phyloP scores from a whole-genome alignment of 1,140 invertebrate genomes.

The Temnothorax nylanderi region DNA sequence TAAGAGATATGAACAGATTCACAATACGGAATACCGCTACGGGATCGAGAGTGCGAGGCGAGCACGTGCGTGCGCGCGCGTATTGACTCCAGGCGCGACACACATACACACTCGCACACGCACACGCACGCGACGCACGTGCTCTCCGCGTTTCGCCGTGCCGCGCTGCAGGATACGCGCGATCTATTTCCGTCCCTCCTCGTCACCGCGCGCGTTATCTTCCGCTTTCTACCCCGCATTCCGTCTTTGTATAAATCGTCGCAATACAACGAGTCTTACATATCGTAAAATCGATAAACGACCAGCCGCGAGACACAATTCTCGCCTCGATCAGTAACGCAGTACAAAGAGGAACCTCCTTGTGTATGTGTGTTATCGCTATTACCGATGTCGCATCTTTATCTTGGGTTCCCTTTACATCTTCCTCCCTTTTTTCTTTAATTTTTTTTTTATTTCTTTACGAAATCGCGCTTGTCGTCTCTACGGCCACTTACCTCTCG shows the following conservation, averaged over 20 bases:
- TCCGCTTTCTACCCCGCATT: slow-evolving; percentile 28
- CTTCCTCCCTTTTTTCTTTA: not conserved
- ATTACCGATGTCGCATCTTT: slow-evolving; percentile 6
- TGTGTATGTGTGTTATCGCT: slow-evolving; percentile 15
- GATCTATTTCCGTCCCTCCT: slow-evolving; percentile 36
- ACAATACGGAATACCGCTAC: slow-evolving; percentile 48
- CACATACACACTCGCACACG: too few relatives aligned
- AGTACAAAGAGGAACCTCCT: not conserved
- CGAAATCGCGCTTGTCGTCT: slow-evolving; percentile 24
- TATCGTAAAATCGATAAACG: slow-evolving; percentile 56
- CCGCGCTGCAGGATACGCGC: not conserved
- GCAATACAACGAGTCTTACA: slow-evolving; percentile 44
- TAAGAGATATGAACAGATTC: not conserved
- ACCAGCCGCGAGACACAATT: slow-evolving; percentile 29
- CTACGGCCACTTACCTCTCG: slow-evolving; percentile 30
- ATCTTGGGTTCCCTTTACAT: not conserved
- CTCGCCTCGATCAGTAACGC: slow-evolving; percentile 35
- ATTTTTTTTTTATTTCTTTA: slow-evolving; percentile 40
- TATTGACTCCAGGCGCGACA: too few relatives aligned
- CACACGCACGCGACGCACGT: not conserved
- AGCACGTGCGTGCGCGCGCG: not conserved
- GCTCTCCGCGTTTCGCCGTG: not conserved
- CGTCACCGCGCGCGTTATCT: slow-evolving; percentile 15
- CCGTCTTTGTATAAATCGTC: slow-evolving; percentile 42
- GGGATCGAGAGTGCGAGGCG: not conserved